Percentiles rank a stretch among this genome's conserved stretches.
Evolutionary conservation across 2,888 invertebrate species (phyloP).

Genomic region (Brenthis daphne): DNA sequence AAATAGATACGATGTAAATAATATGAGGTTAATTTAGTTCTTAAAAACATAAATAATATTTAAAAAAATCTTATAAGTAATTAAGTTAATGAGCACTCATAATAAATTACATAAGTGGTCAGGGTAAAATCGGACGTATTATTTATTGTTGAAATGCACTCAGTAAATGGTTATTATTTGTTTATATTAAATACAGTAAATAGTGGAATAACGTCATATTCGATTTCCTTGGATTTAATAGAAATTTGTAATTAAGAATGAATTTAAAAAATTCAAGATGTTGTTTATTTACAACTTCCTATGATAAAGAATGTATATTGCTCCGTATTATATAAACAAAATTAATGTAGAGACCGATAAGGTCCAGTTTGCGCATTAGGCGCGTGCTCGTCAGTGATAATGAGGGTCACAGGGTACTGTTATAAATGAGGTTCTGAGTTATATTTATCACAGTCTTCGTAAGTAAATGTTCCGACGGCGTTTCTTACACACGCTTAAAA

Average conservation of each 20-base stretch:
- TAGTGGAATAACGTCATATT: background rate
- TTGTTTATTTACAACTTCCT: constrained; percentile 33
- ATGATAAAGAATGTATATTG: constrained; percentile 34
- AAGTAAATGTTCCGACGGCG: constrained; percentile 65
- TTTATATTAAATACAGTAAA: background rate
- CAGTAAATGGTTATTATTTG: background rate
- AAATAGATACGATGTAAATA: too few species aligned
- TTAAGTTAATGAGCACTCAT: too few species aligned
- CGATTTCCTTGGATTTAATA: background rate
- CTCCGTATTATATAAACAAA: constrained; percentile 38
- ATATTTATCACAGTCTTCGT: constrained; percentile 54
- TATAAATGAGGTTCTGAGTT: constrained; percentile 60
- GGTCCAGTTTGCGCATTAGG: constrained; percentile 51
- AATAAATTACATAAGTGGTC: too few species aligned
- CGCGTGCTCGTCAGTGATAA: constrained; percentile 74
- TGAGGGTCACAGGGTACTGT: constrained; percentile 67
- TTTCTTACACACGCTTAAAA: constrained; percentile 72
- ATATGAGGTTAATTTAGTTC: too few species aligned
- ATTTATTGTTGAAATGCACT: too few species aligned
- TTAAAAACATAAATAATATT: too few species aligned
- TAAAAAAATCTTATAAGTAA: too few species aligned
- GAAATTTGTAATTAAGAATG: background rate
- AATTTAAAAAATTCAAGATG: constrained; percentile 18
- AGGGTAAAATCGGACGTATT: too few species aligned
- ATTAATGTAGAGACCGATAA: constrained; percentile 45